Conservation (phyloP, 2,797 vertebrate genomes). For the Glyptemys insculpta region DNA sequence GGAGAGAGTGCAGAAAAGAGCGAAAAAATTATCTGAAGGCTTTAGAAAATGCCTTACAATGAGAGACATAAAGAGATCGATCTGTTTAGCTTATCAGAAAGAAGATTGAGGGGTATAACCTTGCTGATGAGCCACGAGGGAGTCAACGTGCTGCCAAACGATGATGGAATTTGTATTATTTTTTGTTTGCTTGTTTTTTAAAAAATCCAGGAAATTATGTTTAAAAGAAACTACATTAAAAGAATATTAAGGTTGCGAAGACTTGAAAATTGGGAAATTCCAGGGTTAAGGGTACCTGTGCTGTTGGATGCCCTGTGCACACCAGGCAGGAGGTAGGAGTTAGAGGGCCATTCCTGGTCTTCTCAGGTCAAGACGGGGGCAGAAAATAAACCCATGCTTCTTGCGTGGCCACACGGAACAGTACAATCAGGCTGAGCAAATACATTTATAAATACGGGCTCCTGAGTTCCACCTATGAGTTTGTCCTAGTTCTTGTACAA, state of each 20-base stretch:
- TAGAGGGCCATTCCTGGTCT: not conserved
- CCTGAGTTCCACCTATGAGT: not conserved
- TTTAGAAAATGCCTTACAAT: not conserved
- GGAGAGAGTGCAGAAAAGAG: not conserved
- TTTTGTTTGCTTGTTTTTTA: not conserved
- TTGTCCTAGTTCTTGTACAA: not conserved
- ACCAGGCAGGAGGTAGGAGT: not conserved
- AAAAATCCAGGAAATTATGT: not conserved
- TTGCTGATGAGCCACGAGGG: not conserved
- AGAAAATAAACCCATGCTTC: not conserved
- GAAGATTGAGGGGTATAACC: not conserved
- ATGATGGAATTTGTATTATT: not conserved
- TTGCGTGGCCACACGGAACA: not conserved
- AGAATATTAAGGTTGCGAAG: not conserved
- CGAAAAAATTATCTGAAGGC: not conserved
- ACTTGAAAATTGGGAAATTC: not conserved
- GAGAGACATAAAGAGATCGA: not conserved
- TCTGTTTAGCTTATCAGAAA: fast-evolving
- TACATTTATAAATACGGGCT: not conserved
- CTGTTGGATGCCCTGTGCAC: not conserved
- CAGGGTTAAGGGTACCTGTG: not conserved
- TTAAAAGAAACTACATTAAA: not conserved
- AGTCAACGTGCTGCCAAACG: not conserved
- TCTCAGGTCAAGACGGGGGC: not conserved
- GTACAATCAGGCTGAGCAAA: not conserved